phyloP scores from a whole-genome alignment of 2,888 invertebrate species.

The Idaea dimidiata region DNA sequence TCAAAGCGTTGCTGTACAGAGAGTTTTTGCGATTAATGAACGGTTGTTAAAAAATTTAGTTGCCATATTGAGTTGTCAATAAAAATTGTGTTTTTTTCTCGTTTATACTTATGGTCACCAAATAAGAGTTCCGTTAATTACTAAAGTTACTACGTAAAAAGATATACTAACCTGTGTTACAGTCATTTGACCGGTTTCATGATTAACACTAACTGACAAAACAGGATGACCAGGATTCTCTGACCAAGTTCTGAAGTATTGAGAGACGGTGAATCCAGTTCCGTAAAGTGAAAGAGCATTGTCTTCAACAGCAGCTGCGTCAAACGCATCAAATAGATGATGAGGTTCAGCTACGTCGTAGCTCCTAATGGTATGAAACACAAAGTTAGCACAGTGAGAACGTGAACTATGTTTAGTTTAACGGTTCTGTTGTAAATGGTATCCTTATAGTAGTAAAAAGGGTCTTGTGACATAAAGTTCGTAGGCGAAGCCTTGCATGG shows the following conservation, averaged over 20 bases:
- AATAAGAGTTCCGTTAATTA: not conserved
- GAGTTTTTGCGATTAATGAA: not conserved
- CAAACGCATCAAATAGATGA: slow-evolving; percentile 74
- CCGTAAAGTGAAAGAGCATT: slow-evolving; percentile 47
- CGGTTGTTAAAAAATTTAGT: not conserved
- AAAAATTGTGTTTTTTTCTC: not conserved
- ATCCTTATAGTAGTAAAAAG: too few species aligned
- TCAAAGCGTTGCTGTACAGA: slow-evolving; percentile 59
- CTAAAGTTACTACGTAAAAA: not conserved
- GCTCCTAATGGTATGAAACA: slow-evolving; percentile 35
- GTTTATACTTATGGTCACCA: not conserved
- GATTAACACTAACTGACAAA: slow-evolving; percentile 70
- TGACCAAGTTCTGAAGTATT: slow-evolving; percentile 82
- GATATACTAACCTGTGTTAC: slow-evolving; percentile 60
- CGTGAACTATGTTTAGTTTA: not conserved
- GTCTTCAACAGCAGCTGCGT: slow-evolving; percentile 53
- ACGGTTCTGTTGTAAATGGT: too few species aligned
- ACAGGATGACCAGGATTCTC: slow-evolving; percentile 82
- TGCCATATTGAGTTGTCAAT: not conserved
- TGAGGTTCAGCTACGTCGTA: slow-evolving; percentile 71
- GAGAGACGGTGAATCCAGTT: slow-evolving; percentile 50
- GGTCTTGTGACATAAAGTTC: too few species aligned
- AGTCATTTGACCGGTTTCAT: slow-evolving; percentile 51
- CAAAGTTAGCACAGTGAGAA: not conserved
- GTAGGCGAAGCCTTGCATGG: too few species aligned